phyloP scores from a whole-genome alignment of 2,888 invertebrate species.

The Neoascia interrupta region DNA sequence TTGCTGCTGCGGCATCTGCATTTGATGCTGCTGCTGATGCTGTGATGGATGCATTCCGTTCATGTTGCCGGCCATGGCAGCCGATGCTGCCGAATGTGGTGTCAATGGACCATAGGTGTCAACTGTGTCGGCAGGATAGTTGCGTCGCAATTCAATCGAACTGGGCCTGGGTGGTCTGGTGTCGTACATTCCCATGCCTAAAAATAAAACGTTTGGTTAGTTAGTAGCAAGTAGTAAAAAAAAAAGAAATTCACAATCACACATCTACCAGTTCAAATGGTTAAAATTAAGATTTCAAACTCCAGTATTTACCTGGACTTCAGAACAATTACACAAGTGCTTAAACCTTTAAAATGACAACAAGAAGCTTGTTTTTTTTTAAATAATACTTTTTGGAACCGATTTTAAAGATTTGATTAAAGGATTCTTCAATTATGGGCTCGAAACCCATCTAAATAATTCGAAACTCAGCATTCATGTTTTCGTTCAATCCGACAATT shows the following conservation, averaged over 20 bases:
- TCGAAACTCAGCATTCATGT: no score
- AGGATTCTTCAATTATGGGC: no score
- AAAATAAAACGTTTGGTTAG: conserved; percentile 12
- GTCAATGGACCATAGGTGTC: conserved; percentile 78
- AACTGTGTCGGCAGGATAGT: conserved; percentile 77
- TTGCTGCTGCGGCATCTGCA: conserved; percentile 69
- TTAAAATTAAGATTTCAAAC: neutral
- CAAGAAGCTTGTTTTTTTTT: no score
- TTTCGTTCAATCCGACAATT: no score
- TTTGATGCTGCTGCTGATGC: conserved; percentile 56
- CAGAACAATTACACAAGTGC: no score
- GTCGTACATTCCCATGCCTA: conserved; percentile 82
- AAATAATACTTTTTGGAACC: no score
- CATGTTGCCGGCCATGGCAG: conserved; percentile 61
- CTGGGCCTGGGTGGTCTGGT: conserved; percentile 89
- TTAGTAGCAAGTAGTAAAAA: neutral
- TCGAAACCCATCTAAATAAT: no score
- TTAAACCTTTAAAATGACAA: neutral
- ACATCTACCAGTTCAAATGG: no score
- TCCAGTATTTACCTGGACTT: no score
- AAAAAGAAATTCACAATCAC: conserved; percentile 5
- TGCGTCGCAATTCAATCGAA: conserved; percentile 87
- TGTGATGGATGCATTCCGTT: conserved; percentile 68
- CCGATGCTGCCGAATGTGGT: conserved; percentile 74
- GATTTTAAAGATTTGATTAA: no score